A percentile compares a stretch with the other conserved stretches of the same genome.
These are phyloP conservation scores for Caenorhabditis angaria DNA, from an alignment of 2,888 invertebrate species.

Conservation along the genomic window DNA sequence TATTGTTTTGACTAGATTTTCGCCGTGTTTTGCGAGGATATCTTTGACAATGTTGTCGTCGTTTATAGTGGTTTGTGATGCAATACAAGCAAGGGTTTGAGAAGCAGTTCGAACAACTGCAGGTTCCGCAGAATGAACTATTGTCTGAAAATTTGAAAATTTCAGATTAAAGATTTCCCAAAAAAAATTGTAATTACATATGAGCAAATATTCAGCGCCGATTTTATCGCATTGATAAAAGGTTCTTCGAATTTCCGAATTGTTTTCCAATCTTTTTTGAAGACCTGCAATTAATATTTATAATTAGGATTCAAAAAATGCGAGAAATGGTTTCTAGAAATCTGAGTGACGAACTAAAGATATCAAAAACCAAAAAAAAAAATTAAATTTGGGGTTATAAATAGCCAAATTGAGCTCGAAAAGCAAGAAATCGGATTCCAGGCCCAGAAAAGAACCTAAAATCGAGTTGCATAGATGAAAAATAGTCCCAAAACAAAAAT, in stretches of 20 bases:
- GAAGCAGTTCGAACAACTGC: slow-evolving; percentile 39
- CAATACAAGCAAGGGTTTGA: slow-evolving; percentile 44
- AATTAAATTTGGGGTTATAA: too few relatives aligned
- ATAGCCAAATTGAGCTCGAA: too few relatives aligned
- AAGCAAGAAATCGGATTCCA: too few relatives aligned
- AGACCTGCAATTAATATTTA: slow-evolving; percentile 14
- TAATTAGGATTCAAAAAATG: slow-evolving; percentile 3
- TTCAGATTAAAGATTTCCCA: neutral
- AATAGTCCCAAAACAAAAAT: too few relatives aligned
- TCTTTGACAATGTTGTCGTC: slow-evolving; percentile 32
- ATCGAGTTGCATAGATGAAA: neutral
- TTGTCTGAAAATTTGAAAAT: slow-evolving; percentile 20
- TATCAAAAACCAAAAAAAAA: too few relatives aligned
- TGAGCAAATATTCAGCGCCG: slow-evolving; percentile 31
- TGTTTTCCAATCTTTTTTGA: slow-evolving; percentile 49
- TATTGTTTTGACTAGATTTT: slow-evolving; percentile 36
- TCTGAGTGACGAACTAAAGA: too few relatives aligned
- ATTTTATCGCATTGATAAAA: slow-evolving; percentile 17
- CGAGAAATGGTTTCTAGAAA: too few relatives aligned
- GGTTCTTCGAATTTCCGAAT: slow-evolving; percentile 21
- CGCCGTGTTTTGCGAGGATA: slow-evolving; percentile 40
- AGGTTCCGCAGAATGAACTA: slow-evolving; percentile 40
- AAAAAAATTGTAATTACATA: slow-evolving; percentile 22
- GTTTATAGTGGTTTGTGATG: slow-evolving; percentile 24
- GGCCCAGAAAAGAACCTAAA: too few relatives aligned